A percentile compares a stretch with the other conserved stretches of the same genome.
Evolutionary conservation across 1,140 invertebrate genomes (phyloP).

Genomic region (Sipha flava): DNA sequence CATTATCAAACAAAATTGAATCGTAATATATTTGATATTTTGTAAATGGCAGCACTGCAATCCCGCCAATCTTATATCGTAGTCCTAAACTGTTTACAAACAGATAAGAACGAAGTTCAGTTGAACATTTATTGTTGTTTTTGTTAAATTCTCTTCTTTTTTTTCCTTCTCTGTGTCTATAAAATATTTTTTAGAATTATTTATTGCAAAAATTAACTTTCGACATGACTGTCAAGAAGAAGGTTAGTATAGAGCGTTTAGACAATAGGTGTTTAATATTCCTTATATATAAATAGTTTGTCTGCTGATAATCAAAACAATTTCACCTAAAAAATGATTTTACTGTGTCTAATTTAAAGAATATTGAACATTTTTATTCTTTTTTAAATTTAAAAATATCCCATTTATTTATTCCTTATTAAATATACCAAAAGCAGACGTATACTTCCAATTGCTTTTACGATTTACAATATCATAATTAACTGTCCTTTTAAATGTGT

Average conservation of each 20-base stretch:
- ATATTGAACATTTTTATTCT: too few relatives aligned
- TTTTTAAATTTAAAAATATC: too few relatives aligned
- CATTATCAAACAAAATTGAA: too few relatives aligned
- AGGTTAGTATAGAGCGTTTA: neutral
- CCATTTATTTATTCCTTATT: too few relatives aligned
- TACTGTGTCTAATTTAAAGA: too few relatives aligned
- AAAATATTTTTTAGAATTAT: neutral
- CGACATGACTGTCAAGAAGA: conserved; percentile 16
- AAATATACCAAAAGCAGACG: too few relatives aligned
- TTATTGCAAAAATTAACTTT: neutral
- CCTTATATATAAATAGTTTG: neutral
- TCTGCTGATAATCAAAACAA: too few relatives aligned
- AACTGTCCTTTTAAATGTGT: too few relatives aligned
- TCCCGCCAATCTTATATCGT: neutral
- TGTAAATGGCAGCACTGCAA: neutral
- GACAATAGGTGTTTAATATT: neutral
- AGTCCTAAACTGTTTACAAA: conserved; percentile 10
- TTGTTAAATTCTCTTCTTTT: neutral
- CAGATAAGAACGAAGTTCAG: neutral
- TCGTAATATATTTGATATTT: neutral
- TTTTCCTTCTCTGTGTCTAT: neutral
- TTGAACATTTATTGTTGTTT: neutral
- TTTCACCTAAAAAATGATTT: too few relatives aligned
- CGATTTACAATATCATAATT: too few relatives aligned
- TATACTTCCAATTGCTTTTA: too few relatives aligned